Conservation (phyloP, 2,797 vertebrate genomes). For the Staurois parvus region DNA sequence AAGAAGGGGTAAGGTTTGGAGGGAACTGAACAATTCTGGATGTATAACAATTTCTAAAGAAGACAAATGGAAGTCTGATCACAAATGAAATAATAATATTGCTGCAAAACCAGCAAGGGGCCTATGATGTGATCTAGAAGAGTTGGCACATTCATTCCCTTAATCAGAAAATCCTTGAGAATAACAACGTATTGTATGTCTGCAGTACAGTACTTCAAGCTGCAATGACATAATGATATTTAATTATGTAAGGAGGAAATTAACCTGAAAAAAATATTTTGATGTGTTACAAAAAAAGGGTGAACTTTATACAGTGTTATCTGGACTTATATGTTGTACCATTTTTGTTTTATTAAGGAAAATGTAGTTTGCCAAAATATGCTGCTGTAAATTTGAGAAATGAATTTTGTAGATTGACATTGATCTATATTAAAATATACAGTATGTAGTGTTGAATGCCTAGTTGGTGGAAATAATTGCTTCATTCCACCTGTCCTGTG, state of each 20-base stretch:
- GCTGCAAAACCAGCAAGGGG: neutral
- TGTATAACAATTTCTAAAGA: constrained; percentile 3
- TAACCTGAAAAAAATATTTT: neutral
- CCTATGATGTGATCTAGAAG: neutral
- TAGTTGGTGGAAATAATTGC: too few relatives aligned
- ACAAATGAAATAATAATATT: constrained; percentile 11
- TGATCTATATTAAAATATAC: too few relatives aligned
- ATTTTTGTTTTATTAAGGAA: neutral
- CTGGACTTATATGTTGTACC: neutral
- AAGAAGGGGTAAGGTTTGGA: neutral
- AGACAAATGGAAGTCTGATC: neutral
- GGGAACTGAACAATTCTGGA: neutral
- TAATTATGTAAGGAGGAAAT: neutral
- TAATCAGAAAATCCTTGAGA: neutral
- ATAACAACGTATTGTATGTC: neutral
- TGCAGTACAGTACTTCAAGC: neutral
- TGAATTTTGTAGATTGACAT: too few relatives aligned
- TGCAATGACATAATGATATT: neutral
- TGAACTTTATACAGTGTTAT: neutral
- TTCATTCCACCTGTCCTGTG: too few relatives aligned
- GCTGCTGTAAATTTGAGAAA: too few relatives aligned
- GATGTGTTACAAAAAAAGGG: neutral
- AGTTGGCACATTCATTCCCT: neutral
- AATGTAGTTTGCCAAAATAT: too few relatives aligned
- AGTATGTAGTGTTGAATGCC: too few relatives aligned